phyloP scores from a whole-genome alignment of 2,113 vertebrate genomes.

The Kobus ellipsiprymnus region DNA sequence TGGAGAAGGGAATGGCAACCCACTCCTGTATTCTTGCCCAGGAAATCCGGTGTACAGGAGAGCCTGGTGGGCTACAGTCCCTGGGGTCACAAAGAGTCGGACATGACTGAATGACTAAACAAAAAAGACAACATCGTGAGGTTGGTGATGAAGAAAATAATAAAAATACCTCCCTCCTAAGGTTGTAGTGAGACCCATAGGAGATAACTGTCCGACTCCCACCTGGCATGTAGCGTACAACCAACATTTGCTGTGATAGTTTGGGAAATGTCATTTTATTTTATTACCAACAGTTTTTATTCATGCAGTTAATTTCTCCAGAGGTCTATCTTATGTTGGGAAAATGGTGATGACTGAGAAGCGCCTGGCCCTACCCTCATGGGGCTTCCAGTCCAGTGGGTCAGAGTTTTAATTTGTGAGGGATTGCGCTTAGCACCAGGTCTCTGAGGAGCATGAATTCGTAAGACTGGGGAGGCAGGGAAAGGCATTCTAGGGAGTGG shows the following conservation, averaged over 20 bases:
- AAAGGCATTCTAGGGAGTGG: background rate
- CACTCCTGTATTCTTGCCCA: background rate
- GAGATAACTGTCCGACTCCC: background rate
- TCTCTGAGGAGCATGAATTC: background rate
- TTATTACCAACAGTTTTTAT: background rate
- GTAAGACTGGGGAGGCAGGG: background rate
- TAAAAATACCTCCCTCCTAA: background rate
- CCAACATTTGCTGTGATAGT: background rate
- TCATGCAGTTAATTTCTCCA: background rate
- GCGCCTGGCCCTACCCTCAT: background rate
- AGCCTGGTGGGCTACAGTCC: background rate
- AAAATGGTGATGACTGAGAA: background rate
- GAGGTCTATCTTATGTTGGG: background rate
- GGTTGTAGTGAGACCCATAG: background rate
- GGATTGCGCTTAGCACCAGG: background rate
- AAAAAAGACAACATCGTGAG: background rate
- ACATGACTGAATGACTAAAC: background rate
- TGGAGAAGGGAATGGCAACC: background rate
- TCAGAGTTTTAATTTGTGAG: background rate
- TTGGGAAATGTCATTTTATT: background rate
- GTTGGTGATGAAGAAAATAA: background rate
- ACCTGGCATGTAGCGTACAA: background rate
- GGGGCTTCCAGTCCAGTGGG: background rate
- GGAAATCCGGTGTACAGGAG: background rate
- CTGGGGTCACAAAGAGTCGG: background rate